phyloP scores from a whole-genome alignment of 2,888 invertebrate species.

The Flexamia atlantica region DNA sequence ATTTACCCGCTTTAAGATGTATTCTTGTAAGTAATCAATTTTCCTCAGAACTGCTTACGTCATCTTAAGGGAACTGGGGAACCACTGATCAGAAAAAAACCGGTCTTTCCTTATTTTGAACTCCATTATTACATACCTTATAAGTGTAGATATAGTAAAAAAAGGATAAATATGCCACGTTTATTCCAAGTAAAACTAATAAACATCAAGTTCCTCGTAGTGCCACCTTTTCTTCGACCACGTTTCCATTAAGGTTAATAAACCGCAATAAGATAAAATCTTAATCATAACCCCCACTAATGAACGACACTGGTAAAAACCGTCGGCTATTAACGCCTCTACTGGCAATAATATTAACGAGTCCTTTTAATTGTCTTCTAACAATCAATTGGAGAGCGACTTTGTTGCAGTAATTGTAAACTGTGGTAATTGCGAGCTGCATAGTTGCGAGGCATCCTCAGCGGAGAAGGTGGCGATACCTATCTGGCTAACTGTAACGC shows the following conservation, averaged over 20 bases:
- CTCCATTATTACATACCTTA: too few relatives aligned
- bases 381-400: constrained; percentile 20
- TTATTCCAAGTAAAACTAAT: background rate
- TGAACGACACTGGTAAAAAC: constrained; percentile 7
- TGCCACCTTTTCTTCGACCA: background rate
- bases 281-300: constrained; percentile 22
- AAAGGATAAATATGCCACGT: too few relatives aligned
- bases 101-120: too few relatives aligned
- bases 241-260: constrained; percentile 3
- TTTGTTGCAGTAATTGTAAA: constrained; percentile 32
- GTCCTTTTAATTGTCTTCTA: background rate
- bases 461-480: constrained; percentile 27
- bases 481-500: constrained; percentile 6
- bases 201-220: background rate
- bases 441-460: background rate
- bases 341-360: background rate
- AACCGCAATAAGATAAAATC: constrained; percentile 25
- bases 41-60: too few relatives aligned
- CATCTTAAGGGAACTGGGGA: too few relatives aligned
- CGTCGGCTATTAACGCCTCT: constrained; percentile 12
- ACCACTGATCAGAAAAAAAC: too few relatives aligned
- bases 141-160: too few relatives aligned
- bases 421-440: background rate
- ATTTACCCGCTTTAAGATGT: too few relatives aligned
- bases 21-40: too few relatives aligned